Conservation (phyloP, 2,797 vertebrate genomes). For the Hyperoplus lanceolatus region DNA sequence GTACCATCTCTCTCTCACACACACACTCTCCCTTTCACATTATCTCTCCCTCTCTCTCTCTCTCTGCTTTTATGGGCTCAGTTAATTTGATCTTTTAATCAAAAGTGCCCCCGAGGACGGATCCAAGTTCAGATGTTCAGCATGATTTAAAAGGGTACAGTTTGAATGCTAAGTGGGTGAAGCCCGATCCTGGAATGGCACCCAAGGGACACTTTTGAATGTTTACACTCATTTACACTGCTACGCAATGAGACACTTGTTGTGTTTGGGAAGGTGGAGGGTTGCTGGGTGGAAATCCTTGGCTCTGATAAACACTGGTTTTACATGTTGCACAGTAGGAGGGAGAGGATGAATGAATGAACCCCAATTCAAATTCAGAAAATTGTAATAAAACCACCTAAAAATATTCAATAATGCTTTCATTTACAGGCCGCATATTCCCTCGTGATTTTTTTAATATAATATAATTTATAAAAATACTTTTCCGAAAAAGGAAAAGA, state of each 20-base stretch:
- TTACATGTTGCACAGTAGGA: conserved; percentile 22
- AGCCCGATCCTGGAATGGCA: conserved; percentile 62
- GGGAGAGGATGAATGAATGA: conserved; percentile 10
- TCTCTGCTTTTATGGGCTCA: conserved; percentile 80
- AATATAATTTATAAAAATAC: conserved; percentile 4
- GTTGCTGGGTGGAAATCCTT: conserved; percentile 14
- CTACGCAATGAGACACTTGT: conserved; percentile 48
- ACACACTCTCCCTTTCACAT: too few species aligned
- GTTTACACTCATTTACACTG: conserved; percentile 57
- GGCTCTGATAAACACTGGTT: conserved; percentile 21
- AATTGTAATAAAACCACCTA: conserved; percentile 12
- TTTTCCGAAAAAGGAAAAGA: not conserved
- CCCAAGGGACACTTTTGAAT: conserved; percentile 71
- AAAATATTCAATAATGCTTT: not conserved
- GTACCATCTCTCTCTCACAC: too few species aligned
- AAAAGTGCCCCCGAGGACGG: conserved; percentile 76
- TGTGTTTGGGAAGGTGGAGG: conserved; percentile 36
- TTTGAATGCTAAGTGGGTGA: conserved; percentile 71
- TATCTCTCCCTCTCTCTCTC: conserved; percentile 10
- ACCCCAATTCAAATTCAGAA: conserved; percentile 5
- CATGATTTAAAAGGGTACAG: conserved; percentile 75
- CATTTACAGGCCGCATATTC: not conserved
- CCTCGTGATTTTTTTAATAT: not conserved
- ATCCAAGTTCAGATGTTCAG: conserved; percentile 77
- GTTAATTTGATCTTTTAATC: conserved; percentile 84